Conservation (phyloP, 2,797 vertebrate genomes). For the Anguilla obscura region DNA sequence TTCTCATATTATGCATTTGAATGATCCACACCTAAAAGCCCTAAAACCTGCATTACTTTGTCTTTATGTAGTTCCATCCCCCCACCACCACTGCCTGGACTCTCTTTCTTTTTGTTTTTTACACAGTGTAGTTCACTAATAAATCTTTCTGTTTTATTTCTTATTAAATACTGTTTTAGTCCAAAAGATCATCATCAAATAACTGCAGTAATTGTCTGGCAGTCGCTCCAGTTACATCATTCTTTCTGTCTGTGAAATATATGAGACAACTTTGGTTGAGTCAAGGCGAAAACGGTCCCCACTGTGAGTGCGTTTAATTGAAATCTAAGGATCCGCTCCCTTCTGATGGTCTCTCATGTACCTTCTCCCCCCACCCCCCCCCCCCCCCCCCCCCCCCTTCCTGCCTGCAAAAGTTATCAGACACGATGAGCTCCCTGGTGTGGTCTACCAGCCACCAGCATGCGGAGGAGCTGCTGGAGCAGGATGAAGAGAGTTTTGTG, state of each 20-base stretch:
- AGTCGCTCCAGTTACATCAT: constrained; percentile 19
- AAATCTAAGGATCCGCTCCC: neutral
- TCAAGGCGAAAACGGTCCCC: neutral
- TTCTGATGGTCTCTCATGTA: constrained; percentile 34
- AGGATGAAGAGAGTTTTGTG: constrained; percentile 93
- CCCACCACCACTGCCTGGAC: neutral
- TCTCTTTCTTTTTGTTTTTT: neutral
- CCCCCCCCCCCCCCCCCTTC: neutral
- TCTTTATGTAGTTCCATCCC: neutral
- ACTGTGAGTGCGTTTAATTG: constrained; percentile 16
- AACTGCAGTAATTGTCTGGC: constrained; percentile 5
- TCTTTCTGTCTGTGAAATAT: constrained; percentile 29
- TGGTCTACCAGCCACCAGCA: constrained; percentile 94
- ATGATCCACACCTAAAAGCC: neutral
- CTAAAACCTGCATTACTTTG: neutral
- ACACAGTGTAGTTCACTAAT: neutral
- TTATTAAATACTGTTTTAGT: constrained; percentile 23
- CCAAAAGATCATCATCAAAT: constrained; percentile 16
- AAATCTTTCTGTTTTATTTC: constrained; percentile 22
- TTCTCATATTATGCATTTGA: neutral
- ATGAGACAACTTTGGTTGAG: constrained; percentile 18
- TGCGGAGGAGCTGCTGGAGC: constrained; percentile 81
- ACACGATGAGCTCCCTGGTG: constrained; percentile 90
- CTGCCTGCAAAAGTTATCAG: constrained; percentile 80
- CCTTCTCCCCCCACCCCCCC: too few relatives aligned